Evolutionary conservation across 2,797 vertebrate genomes (phyloP).

Genomic region (Cyprinodon diabolis): DNA sequence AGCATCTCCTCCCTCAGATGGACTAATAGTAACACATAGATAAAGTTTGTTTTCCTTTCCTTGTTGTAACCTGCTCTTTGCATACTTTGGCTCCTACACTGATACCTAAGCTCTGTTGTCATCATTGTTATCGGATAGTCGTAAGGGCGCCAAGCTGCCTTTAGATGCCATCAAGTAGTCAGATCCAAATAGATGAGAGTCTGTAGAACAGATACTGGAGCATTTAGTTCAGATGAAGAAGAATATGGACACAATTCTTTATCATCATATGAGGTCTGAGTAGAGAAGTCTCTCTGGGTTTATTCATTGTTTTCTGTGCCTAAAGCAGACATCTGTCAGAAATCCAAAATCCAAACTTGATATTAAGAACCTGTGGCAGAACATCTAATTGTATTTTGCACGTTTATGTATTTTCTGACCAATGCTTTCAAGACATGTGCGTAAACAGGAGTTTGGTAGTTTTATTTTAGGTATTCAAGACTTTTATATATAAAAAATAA

Average conservation of each 20-base stretch:
- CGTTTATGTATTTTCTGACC: neutral
- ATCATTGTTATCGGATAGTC: slow-evolving; percentile 52
- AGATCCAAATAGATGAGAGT: neutral
- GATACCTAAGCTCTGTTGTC: slow-evolving; percentile 58
- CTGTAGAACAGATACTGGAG: slow-evolving; percentile 4
- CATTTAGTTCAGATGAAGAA: slow-evolving; percentile 6
- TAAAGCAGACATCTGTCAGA: neutral
- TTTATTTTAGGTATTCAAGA: too few relatives aligned
- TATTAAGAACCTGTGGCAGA: neutral
- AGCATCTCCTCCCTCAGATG: slow-evolving; percentile 21
- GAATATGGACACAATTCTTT: neutral
- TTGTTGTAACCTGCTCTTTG: slow-evolving; percentile 54
- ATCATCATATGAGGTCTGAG: neutral
- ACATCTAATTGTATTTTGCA: neutral
- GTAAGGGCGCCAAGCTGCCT: slow-evolving; percentile 30
- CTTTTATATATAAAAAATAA: neutral
- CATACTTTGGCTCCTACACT: slow-evolving; percentile 51
- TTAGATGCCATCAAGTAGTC: slow-evolving; percentile 13
- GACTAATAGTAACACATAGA: neutral
- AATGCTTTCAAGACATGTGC: too few relatives aligned
- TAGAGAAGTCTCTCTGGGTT: too few relatives aligned
- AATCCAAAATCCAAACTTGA: neutral
- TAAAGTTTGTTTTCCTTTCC: slow-evolving; percentile 52
- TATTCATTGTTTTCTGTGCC: neutral
- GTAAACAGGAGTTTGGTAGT: too few relatives aligned